Evolutionary conservation across 2,113 vertebrate species (phyloP), one percentile per base, ranked within the genome.

Genomic region (Acrocephalus arundinaceus): DNA sequence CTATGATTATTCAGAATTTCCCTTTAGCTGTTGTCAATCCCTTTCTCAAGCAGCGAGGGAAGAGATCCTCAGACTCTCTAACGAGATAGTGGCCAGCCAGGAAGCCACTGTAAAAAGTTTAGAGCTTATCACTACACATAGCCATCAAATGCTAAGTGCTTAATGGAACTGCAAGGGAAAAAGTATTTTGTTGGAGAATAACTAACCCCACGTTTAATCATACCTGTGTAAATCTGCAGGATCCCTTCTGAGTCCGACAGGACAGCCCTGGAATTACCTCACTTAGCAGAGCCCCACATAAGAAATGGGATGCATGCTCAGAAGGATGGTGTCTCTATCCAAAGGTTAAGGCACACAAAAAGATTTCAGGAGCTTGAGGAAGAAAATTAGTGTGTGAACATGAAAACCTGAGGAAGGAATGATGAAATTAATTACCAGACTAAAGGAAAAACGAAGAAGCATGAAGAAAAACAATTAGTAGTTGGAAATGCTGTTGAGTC

Each of bases 381-480:
- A 93, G 67, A 61, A 87, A 94, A 96, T 94, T 76, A 94, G 52
- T 85, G 80, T 81, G 70, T 72, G 86, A 89, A 66, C 73, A 90
- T 83, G 80, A 88, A 84, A 94, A 86, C 68, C 79, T 86, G 77
- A 93, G 68, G 25, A 94, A 89, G 31, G 74, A 91, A 61, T 87
- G 78, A 90, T 89, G 46, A 94, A 81, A 75, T 90, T 95, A 96
- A 93, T 96, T 91, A 95, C 45, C 13, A 93, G 85, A 51, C 41
- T 75, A 89, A 81, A 77, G 63, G 62, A 79, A 94, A 95, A 93
- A 93, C 22, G 82, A 88, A 91, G 72, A 57, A 93, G 89, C 97
- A 96, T 91, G 51, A 65, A 73, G 91, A 85, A 85, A 87, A 93
- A 76, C 49, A 91, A 87, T 96, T 97, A 79, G 92, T 52, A 92